A percentile compares a stretch with the other conserved stretches of the same genome.
Evolutionary conservation across 2,113 vertebrate genomes (phyloP).

Genomic region (Callionymus lyra): DNA sequence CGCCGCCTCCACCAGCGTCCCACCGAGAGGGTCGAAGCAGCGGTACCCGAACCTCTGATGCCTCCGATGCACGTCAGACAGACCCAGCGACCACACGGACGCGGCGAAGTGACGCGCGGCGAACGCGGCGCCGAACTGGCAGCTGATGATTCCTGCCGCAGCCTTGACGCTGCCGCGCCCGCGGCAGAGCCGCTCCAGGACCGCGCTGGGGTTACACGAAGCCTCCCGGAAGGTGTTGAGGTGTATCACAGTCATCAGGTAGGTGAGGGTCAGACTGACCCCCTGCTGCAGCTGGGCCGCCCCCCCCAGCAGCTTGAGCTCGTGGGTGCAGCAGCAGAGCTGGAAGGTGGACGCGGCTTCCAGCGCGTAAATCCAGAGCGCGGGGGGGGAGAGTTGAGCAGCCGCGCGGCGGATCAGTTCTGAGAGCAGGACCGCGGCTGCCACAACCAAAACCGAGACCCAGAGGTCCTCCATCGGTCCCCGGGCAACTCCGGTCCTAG

Average conservation of each 20-base stretch:
- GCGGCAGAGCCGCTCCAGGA: conserved; percentile 60
- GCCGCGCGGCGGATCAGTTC: conserved; percentile 29
- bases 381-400: conserved; percentile 4
- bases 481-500: too few species aligned
- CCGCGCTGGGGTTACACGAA: conserved; percentile 63
- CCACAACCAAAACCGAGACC: conserved; percentile 32
- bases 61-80: conserved; percentile 57
- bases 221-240: conserved; percentile 63
- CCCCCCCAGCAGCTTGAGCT: conserved; percentile 67
- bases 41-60: conserved; percentile 40
- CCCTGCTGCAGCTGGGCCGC: conserved; percentile 35
- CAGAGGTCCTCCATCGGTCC: conserved; percentile 34
- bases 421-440: conserved; percentile 35
- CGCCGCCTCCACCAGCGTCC: conserved; percentile 63
- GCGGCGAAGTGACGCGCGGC: conserved; percentile 53
- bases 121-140: conserved; percentile 63
- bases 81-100: conserved; percentile 65
- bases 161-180: conserved; percentile 6
- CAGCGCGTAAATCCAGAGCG: conserved; percentile 24
- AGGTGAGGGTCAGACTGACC: conserved; percentile 62
- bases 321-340: conserved; percentile 74
- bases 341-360: conserved; percentile 77
- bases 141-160: conserved; percentile 37
- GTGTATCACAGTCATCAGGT: conserved; percentile 69
- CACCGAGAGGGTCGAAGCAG: conserved; percentile 70